Evolutionary conservation across 2,888 invertebrate species (phyloP).

Genomic region (Galeruca laticollis): DNA sequence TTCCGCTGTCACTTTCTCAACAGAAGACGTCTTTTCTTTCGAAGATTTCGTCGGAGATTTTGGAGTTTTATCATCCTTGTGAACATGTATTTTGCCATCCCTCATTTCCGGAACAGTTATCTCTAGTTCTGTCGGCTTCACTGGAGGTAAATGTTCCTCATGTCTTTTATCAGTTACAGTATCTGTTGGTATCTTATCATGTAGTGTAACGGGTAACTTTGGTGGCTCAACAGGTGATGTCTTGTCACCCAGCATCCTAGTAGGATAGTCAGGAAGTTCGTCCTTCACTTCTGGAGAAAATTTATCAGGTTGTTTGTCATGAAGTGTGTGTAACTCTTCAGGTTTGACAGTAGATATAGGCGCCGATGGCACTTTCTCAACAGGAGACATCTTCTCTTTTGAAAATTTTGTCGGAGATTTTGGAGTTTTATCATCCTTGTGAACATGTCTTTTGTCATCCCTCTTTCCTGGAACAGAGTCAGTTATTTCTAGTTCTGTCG

Average conservation of each 20-base stretch:
- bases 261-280: too few relatives aligned
- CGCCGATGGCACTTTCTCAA: too few relatives aligned
- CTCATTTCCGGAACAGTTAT: not conserved
- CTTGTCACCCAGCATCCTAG: too few relatives aligned
- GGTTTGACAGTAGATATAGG: not conserved
- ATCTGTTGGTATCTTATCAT: not conserved
- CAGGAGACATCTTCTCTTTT: too few relatives aligned
- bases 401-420: too few relatives aligned
- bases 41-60: not conserved
- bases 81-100: not conserved
- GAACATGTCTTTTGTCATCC: too few relatives aligned
- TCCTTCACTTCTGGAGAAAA: too few relatives aligned
- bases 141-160: not conserved
- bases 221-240: not conserved
- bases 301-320: too few relatives aligned
- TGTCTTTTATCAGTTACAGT: not conserved
- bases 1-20: not conserved
- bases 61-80: not conserved
- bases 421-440: too few relatives aligned
- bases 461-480: too few relatives aligned
- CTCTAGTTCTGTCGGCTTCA: not conserved
- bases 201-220: constrained; percentile 5
- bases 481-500: too few relatives aligned
- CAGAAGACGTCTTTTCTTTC: not conserved
- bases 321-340: too few relatives aligned